Evolutionary conservation across 2,797 vertebrate genomes (phyloP).

Genomic region (Morus bassanus): DNA sequence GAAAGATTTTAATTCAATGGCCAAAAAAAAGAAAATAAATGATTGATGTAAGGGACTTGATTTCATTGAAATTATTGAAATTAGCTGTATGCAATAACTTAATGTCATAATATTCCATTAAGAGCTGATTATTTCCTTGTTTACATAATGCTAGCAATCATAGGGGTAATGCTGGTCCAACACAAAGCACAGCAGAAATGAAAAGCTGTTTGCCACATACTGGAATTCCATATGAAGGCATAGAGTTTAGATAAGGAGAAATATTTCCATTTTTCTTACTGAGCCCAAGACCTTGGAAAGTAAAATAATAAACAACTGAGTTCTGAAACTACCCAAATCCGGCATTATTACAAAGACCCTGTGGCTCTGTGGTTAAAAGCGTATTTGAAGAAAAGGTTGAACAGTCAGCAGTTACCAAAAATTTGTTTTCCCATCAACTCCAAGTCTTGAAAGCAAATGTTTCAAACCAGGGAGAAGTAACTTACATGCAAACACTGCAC

Average conservation of each 20-base stretch:
- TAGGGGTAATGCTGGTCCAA: neutral
- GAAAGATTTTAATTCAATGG: neutral
- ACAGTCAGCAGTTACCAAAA: neutral
- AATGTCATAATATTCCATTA: constrained; percentile 40
- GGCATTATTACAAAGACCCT: neutral
- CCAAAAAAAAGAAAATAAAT: neutral
- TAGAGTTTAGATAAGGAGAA: neutral
- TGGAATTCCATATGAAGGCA: neutral
- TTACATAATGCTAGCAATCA: constrained; percentile 36
- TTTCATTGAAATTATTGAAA: constrained; percentile 21
- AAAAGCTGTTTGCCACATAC: neutral
- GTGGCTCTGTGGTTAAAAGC: neutral
- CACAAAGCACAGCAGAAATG: neutral
- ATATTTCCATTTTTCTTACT: neutral
- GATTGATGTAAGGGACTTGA: neutral
- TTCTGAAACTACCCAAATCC: neutral
- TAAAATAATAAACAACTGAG: neutral
- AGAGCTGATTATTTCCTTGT: constrained; percentile 33
- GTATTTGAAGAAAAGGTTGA: neutral
- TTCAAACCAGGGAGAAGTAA: neutral
- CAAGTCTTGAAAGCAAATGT: neutral
- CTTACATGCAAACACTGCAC: neutral
- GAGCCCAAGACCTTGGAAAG: neutral
- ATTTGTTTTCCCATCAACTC: neutral
- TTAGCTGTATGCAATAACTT: constrained; percentile 1